phyloP scores from a whole-genome alignment of 2,113 vertebrate species.

The Nerophis ophidion region DNA sequence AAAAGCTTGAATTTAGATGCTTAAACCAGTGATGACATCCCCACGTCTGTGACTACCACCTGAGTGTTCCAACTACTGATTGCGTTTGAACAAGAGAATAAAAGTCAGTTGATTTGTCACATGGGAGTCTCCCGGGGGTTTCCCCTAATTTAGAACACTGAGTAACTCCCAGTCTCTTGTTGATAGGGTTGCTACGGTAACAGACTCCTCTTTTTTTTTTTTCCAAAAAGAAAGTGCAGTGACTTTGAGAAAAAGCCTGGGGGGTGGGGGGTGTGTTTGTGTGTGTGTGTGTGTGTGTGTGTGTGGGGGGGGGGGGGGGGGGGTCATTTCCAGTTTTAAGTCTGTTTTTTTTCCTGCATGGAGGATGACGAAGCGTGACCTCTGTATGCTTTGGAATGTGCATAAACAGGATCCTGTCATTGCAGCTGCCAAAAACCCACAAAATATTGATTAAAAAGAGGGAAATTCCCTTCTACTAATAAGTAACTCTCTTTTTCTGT shows the following conservation, averaged over 20 bases:
- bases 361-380: slow-evolving; percentile 36
- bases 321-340: slow-evolving; percentile 28
- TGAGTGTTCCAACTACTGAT: neutral
- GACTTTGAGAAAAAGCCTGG: slow-evolving; percentile 5
- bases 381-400: slow-evolving; percentile 38
- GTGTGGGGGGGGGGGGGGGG: too few species aligned
- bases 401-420: slow-evolving; percentile 47
- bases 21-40: slow-evolving; percentile 24
- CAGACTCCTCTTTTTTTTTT: neutral
- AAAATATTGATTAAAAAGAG: neutral
- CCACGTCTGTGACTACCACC: slow-evolving; percentile 11
- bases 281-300: too few species aligned
- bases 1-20: slow-evolving; percentile 42
- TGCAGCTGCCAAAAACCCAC: slow-evolving; percentile 2
- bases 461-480: neutral
- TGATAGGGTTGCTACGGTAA: slow-evolving; percentile 12
- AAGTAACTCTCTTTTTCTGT: neutral
- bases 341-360: slow-evolving; percentile 20
- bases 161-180: neutral
- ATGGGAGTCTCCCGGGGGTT: slow-evolving; percentile 3
- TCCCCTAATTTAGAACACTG: neutral
- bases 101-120: neutral
- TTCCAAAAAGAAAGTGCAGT: neutral
- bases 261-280: too few species aligned
- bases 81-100: neutral